Evolutionary conservation across 2,113 vertebrate species (phyloP).

Genomic region (Laterallus jamaicensis): DNA sequence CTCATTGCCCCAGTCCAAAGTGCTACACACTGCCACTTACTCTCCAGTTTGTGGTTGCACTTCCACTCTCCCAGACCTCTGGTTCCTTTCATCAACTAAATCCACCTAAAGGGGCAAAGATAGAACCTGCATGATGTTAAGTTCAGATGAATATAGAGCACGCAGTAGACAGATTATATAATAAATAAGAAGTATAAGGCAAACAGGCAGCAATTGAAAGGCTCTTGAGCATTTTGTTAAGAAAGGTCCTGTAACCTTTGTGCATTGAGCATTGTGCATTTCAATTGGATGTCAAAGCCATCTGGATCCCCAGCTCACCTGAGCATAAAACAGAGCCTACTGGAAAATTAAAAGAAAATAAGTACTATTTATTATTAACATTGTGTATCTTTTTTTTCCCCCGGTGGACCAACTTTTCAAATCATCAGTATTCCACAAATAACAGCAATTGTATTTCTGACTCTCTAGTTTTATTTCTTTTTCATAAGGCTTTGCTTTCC

Average conservation of each 20-base stretch:
- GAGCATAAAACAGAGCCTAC: not conserved
- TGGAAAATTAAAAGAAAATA: not conserved
- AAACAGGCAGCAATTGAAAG: not conserved
- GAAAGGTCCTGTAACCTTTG: not conserved
- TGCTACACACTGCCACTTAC: not conserved
- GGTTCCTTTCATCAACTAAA: constrained; percentile 5
- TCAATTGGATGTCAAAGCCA: not conserved
- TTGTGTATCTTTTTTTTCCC: not conserved
- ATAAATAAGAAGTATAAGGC: not conserved
- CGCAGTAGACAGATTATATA: not conserved
- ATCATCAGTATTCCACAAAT: not conserved
- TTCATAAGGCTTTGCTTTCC: not conserved
- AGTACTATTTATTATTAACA: not conserved
- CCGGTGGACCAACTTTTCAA: rapidly evolving
- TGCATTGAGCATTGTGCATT: not conserved
- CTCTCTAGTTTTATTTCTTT: not conserved
- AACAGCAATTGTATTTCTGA: not conserved
- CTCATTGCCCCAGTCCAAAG: constrained; percentile 1
- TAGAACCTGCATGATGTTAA: not conserved
- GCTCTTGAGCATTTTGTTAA: not conserved
- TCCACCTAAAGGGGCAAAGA: not conserved
- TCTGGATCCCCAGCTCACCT: not conserved
- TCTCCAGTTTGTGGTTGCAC: not conserved
- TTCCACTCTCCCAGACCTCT: constrained; percentile 12
- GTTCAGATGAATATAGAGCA: not conserved